Evolutionary conservation across 2,797 vertebrate genomes (phyloP).

Genomic region (Percopsis omiscomaycus): DNA sequence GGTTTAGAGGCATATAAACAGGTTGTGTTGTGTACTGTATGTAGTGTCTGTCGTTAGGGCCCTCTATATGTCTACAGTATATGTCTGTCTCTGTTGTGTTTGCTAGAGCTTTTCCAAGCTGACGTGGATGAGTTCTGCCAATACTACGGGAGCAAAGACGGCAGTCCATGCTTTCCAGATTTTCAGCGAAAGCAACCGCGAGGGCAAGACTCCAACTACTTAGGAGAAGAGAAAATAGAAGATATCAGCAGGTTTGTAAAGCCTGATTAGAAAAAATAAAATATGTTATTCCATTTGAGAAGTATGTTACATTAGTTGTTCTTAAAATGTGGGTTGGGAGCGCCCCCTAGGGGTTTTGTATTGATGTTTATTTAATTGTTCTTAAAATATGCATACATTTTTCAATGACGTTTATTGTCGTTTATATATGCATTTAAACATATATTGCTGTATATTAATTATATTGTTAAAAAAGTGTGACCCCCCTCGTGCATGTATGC

Average conservation of each 20-base stretch:
- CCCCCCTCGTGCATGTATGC: too few relatives aligned
- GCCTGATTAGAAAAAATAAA: conserved; percentile 47
- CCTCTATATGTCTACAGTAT: conserved; percentile 15
- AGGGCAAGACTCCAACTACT: conserved; percentile 93
- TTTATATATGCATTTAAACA: too few relatives aligned
- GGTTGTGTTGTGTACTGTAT: conserved; percentile 25
- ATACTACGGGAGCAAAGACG: conserved; percentile 90
- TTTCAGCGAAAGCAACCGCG: conserved; percentile 93
- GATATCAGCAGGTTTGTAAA: conserved; percentile 94
- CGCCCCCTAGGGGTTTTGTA: too few relatives aligned
- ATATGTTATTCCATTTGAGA: background rate
- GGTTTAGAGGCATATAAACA: conserved; percentile 5
- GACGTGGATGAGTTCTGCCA: conserved; percentile 98
- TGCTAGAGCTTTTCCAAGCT: conserved; percentile 93
- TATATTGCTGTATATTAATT: too few relatives aligned
- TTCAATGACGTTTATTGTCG: too few relatives aligned
- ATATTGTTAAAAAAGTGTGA: too few relatives aligned
- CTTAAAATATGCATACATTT: too few relatives aligned
- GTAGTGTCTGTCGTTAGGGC: conserved; percentile 2
- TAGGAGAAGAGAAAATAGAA: conserved; percentile 94
- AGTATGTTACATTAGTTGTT: background rate
- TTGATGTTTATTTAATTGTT: too few relatives aligned
- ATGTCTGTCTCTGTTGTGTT: conserved; percentile 57
- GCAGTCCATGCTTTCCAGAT: conserved; percentile 94
- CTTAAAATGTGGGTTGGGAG: too few relatives aligned